These are phyloP conservation scores for Pseudolycoriella hygida DNA, from an alignment of 2,888 invertebrate genomes.

Conservation along the genomic window DNA sequence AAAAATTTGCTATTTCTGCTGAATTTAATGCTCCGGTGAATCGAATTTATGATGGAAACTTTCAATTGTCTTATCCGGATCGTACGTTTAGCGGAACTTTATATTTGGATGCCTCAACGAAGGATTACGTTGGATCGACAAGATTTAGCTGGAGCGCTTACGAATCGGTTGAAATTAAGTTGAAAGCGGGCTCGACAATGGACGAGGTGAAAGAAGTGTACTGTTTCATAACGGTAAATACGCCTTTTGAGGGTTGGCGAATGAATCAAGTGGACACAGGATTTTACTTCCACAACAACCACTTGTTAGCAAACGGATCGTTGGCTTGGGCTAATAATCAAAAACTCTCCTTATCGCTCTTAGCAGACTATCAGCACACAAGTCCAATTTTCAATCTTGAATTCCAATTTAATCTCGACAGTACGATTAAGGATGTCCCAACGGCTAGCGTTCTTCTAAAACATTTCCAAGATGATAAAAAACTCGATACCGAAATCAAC, in stretches of 20 bases:
- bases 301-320: constrained; percentile 34
- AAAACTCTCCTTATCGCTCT: constrained; percentile 34
- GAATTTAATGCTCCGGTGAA: constrained; percentile 40
- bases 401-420: constrained; percentile 34
- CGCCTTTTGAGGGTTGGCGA: constrained; percentile 39
- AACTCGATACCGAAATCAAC: constrained; percentile 32
- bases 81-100: constrained; percentile 51
- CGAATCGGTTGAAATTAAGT: constrained; percentile 38
- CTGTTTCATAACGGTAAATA: constrained; percentile 31
- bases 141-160: constrained; percentile 53
- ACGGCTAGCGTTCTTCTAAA: constrained; percentile 35
- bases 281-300: constrained; percentile 32
- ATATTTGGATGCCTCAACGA: constrained; percentile 30
- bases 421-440: constrained; percentile 39
- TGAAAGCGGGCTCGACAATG: constrained; percentile 40
- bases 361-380: constrained; percentile 31
- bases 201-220: constrained; percentile 27
- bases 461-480: constrained; percentile 33
- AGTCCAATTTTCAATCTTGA: constrained; percentile 30
- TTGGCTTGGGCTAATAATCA: constrained; percentile 42
- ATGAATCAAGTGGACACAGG: constrained; percentile 34
- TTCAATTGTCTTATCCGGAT: constrained; percentile 57
- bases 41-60: constrained; percentile 43
- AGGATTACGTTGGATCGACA: constrained; percentile 28
- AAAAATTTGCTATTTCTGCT: constrained; percentile 37